phyloP scores from a whole-genome alignment of 2,888 invertebrate species.

The Zonitis immaculata region DNA sequence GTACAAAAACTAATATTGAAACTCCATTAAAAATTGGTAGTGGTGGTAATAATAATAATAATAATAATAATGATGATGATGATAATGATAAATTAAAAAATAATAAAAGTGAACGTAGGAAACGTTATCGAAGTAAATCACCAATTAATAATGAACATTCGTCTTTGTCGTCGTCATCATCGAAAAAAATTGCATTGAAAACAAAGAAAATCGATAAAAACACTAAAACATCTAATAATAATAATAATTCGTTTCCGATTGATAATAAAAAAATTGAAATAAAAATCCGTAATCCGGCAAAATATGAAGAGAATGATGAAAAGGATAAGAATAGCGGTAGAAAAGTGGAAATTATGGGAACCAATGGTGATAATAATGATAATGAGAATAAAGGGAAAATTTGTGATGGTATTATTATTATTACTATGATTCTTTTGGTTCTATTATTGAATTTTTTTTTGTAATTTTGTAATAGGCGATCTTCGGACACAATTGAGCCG shows the following conservation, averaged over 20 bases:
- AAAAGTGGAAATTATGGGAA: slow-evolving; percentile 9
- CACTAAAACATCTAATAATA: slow-evolving; percentile 8
- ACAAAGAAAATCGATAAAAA: slow-evolving; percentile 10
- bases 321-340: slow-evolving; percentile 23
- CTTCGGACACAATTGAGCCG: slow-evolving; percentile 53
- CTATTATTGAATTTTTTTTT: not conserved
- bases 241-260: not conserved
- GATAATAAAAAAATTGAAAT: slow-evolving; percentile 43
- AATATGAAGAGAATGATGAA: slow-evolving; percentile 41
- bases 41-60: too few species aligned
- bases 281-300: slow-evolving; percentile 43
- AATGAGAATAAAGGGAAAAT: slow-evolving; percentile 26
- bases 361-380: not conserved
- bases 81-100: not conserved
- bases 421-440: not conserved
- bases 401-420: not conserved
- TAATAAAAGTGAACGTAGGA: not conserved
- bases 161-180: not conserved
- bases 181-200: slow-evolving; percentile 5
- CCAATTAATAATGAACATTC: slow-evolving; percentile 4
- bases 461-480: slow-evolving; percentile 44
- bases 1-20: slow-evolving; percentile 15
- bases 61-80: slow-evolving; percentile 1
- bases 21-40: not conserved
- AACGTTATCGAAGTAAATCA: slow-evolving; percentile 10